A percentile compares a stretch with the other conserved stretches of the same genome.
Conservation (phyloP, 2,888 invertebrate genomes). For the Mesorhabditis belari region DNA sequence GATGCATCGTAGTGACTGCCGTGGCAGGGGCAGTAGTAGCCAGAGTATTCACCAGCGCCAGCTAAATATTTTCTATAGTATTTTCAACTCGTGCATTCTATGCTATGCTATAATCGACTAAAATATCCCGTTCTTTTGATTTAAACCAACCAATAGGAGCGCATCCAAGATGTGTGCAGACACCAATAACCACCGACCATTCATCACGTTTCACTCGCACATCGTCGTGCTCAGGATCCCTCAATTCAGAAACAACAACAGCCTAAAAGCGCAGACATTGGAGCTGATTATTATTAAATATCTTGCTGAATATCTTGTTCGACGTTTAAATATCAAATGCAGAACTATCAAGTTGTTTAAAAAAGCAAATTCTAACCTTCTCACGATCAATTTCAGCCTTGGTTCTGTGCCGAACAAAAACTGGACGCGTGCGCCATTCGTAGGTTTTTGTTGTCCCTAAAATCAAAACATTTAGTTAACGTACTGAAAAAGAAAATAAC, state of each 20-base stretch:
- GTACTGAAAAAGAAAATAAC: constrained; percentile 66
- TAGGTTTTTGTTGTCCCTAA: constrained; percentile 64
- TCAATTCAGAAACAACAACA: constrained; percentile 70
- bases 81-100: too few relatives aligned
- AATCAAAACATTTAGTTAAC: constrained; percentile 55
- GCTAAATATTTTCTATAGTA: too few relatives aligned
- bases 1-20: constrained; percentile 98
- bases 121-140: constrained; percentile 1
- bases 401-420: constrained; percentile 74
- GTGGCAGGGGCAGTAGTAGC: constrained; percentile 98
- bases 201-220: constrained; percentile 75
- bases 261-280: constrained; percentile 52
- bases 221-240: constrained; percentile 80
- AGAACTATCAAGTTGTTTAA: too few relatives aligned
- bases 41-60: constrained; percentile 72
- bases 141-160: constrained; percentile 74
- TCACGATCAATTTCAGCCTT: constrained; percentile 67
- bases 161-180: constrained; percentile 94
- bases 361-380: too few relatives aligned
- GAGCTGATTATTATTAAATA: too few relatives aligned
- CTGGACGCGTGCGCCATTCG: constrained; percentile 96
- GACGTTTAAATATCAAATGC: too few relatives aligned
- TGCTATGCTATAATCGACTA: too few relatives aligned
- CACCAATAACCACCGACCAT: constrained; percentile 89
- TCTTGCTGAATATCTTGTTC: too few relatives aligned